Evolutionary conservation across 2,888 invertebrate genomes (phyloP), one percentile per base, ranked within the genome.

Genomic region (Dynastes maya): DNA sequence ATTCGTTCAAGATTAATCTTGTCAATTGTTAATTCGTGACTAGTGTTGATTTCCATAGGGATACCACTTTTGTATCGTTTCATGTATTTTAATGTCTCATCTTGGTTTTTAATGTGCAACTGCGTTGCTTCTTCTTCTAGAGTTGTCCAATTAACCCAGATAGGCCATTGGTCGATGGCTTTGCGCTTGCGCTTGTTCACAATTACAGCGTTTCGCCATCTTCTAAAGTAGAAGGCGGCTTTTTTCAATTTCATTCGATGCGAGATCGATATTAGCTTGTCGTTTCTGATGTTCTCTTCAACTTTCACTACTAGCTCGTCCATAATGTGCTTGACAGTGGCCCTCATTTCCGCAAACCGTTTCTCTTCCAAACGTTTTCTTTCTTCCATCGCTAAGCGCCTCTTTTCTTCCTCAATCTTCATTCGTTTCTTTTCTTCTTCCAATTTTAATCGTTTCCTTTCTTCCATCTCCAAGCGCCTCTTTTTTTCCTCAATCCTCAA

Each of bases 121-220:
- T 89, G 89, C 37, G 86, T 83, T 0, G 90, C 91, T 78, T 89
- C 89, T 79, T 90, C 88, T 2, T 86, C 82, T 0, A 89, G 79
- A 29, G 88, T 87, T 61, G 85, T 85, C 0, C 87, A 86, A n/a
- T 90, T 89, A 16, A 91, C 85, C 90, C 91, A 92, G 1, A 91
- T 86, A 0, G 92, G 92, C 53, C 91, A 90, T 67, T 89, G 88
- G 70, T 91, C 90, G 49, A 92, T 86, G 0, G 91, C 90, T 79
- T 89, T 89, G 6, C 91, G 89, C 82, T 90, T 91, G 27, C 89
- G 84, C 80, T 88, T 89, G 78, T 89, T 89, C 55, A 85, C 87
- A 0, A 85, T 83, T 1, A 88, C 85, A 40, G 87, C 86, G 27
- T 83, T 85, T 32, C 87, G 87, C 93, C 92, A 93, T 51, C 88